Base-by-base conservation (phyloP, 2,113 vertebrate genomes). In the Nerophis ophidion region DNA sequence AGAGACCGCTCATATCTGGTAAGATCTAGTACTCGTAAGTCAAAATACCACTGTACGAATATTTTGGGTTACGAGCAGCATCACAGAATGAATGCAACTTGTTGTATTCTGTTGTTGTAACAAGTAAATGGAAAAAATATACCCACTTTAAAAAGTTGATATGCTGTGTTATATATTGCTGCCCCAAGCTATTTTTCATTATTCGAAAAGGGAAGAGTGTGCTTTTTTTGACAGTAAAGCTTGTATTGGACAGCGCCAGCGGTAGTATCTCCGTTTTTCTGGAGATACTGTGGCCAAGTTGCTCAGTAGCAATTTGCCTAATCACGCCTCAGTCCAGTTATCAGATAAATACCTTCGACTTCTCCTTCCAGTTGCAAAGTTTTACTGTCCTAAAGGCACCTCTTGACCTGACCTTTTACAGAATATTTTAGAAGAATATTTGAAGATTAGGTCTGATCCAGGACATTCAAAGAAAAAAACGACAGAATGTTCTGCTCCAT, bases 301-400 rank as follows among this genome's bases (percentile, higher is more conserved):
- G 49, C n/a, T 35, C 58, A 66, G 54, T 40, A 57, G 16, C 66
- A 66, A 76, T 79, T 79, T 68, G 35, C 65, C 48, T 81, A 65
- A 84, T 76, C 65, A 64, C 40, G 44, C 48, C 48, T 61, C 36
- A 1, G 16, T 70, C 46, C 60, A 57, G 40, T 62, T 46, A 61
- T 65, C 59, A 71, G 70, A 63, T 69, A 65, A 68, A 69, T 62
- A 63, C 26, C 36, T n/a, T 17, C 57, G 33, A 36, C 36, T 60
- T 61, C 57, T 63, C 48, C 38, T 45, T 57, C 38, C 35, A 16
- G 1, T 7, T 42, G 54, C 54, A 56, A 56, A 56, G 38, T 19
- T 44, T 56, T 19, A 56, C 12, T 4, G 38, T 19, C 38, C 38
- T 19, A 11, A 56, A 42, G 36, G 16, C n/a, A 42, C 53, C 8